phyloP scores from a whole-genome alignment of 1,140 invertebrate species.

The Tetragonula clypearis region DNA sequence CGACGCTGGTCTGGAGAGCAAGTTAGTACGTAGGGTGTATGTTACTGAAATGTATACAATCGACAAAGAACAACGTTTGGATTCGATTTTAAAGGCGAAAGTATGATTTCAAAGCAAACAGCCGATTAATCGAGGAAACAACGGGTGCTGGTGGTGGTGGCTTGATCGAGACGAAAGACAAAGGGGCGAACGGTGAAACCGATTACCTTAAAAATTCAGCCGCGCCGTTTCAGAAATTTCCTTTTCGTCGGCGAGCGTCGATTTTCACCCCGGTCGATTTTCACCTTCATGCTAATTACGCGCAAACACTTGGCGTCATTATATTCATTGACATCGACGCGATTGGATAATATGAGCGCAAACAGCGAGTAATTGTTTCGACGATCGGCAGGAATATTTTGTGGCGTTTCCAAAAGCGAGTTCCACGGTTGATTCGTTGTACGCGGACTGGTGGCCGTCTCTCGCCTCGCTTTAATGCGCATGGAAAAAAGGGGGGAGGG shows the following conservation, averaged over 20 bases:
- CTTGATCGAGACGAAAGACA: not conserved
- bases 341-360: constrained; percentile 61
- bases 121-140: not conserved
- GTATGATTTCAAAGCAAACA: constrained; percentile 9
- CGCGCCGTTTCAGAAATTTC: not conserved
- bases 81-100: not conserved
- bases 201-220: constrained; percentile 24
- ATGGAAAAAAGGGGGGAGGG: constrained; percentile 71
- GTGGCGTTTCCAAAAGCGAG: constrained; percentile 52
- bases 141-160: no score
- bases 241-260: not conserved
- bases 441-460: constrained; percentile 61
- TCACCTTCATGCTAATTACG: constrained; percentile 55
- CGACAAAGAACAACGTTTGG: not conserved
- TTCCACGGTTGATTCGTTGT: constrained; percentile 56
- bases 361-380: constrained; percentile 62
- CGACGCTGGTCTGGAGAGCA: no score
- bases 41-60: not conserved
- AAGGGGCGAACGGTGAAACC: not conserved
- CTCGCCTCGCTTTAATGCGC: constrained; percentile 74
- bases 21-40: not conserved
- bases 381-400: constrained; percentile 62
- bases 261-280: constrained; percentile 23
- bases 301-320: constrained; percentile 55
- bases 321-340: constrained; percentile 59